Percentiles rank a stretch among this genome's conserved stretches.
These are phyloP conservation scores for Hydropsyche betteni DNA, from an alignment of 2,888 invertebrate genomes.

Conservation along the genomic window DNA sequence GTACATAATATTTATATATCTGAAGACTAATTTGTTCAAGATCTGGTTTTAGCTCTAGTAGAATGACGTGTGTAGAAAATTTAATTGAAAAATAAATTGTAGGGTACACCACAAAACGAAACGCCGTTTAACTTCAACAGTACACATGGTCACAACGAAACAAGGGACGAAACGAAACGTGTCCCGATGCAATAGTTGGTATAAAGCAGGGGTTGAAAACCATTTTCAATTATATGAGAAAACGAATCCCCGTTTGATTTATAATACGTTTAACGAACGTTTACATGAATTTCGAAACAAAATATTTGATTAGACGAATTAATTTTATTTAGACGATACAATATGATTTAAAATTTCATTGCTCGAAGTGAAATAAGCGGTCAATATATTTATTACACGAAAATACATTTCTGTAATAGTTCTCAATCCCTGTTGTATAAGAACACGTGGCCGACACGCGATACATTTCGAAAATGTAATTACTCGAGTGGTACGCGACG, in stretches of 20 bases:
- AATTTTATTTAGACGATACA: no score
- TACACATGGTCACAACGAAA: not conserved
- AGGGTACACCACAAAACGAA: conserved; percentile 6
- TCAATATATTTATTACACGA: not conserved
- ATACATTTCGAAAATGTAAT: conserved; percentile 33
- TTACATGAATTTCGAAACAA: no score
- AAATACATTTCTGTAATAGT: no score
- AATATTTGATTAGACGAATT: no score
- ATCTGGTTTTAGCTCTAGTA: conserved; percentile 1
- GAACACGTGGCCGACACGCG: conserved; percentile 17
- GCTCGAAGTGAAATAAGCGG: not conserved
- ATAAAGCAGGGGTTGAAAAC: not conserved
- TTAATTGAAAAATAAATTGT: conserved; percentile 27
- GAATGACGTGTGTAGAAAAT: conserved; percentile 5
- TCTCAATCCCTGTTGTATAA: no score
- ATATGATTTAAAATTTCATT: not conserved
- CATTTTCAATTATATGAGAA: no score
- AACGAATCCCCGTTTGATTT: no score
- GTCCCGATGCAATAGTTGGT: not conserved
- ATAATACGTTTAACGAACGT: no score
- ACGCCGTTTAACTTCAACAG: not conserved
- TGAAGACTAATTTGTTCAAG: not conserved
- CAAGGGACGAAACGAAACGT: not conserved
- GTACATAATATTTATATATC: no score
- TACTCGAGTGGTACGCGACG: not conserved